A percentile compares a stretch with the other conserved stretches of the same genome.
Evolutionary conservation across 2,113 vertebrate species (phyloP).

Genomic region (Bubo scandiacus): DNA sequence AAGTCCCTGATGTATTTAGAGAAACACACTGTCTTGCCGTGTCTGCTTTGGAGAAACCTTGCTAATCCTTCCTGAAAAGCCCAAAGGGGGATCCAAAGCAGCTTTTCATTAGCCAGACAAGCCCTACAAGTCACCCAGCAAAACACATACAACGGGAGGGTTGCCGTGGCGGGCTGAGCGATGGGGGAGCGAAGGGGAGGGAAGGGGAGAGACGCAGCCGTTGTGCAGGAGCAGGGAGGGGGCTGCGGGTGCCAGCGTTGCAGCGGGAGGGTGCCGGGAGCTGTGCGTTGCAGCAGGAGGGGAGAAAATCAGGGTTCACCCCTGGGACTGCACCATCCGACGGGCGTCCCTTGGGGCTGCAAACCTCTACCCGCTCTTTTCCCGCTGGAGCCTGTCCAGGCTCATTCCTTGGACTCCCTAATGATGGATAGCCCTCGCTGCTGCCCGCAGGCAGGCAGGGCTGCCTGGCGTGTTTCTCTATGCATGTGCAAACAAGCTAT

Average conservation of each 20-base stretch:
- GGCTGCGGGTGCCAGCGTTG: not conserved
- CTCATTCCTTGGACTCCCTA: not conserved
- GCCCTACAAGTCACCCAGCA: slow-evolving; percentile 31
- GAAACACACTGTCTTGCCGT: slow-evolving; percentile 48
- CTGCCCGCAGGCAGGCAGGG: not conserved
- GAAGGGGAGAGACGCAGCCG: not conserved
- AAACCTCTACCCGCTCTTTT: not conserved
- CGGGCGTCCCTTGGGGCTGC: rapidly evolving
- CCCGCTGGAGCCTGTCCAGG: not conserved
- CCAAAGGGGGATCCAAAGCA: slow-evolving; percentile 53
- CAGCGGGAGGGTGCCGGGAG: not conserved
- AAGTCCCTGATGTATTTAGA: slow-evolving; percentile 56
- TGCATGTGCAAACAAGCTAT: not conserved
- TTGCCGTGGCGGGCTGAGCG: not conserved
- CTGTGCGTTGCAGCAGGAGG: rapidly evolving
- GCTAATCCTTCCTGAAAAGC: slow-evolving; percentile 66
- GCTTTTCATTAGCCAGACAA: slow-evolving; percentile 67
- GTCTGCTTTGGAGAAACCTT: slow-evolving; percentile 55
- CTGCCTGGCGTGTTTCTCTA: not conserved
- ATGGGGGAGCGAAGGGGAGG: not conserved
- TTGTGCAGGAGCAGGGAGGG: not conserved
- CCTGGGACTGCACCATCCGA: rapidly evolving
- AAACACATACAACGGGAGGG: not conserved
- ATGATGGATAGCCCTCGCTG: not conserved
- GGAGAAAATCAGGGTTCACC: rapidly evolving